Conservation (phyloP, 2,888 invertebrate species). For the Omphaloscelis lunosa region DNA sequence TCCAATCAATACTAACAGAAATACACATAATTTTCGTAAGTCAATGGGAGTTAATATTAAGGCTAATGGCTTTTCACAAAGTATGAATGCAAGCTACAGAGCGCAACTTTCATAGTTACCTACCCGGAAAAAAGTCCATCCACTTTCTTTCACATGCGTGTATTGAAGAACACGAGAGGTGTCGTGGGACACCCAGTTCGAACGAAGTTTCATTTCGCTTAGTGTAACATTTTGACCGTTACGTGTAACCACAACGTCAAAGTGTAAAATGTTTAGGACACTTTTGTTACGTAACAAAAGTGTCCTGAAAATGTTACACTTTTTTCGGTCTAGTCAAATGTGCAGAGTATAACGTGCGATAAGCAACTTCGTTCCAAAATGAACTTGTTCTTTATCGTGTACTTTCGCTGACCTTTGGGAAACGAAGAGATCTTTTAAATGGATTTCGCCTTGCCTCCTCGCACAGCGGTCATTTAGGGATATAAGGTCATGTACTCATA, state of each 20-base stretch:
- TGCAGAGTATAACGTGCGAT: no score
- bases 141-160: background rate
- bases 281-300: no score
- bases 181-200: no score
- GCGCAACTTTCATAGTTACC: background rate
- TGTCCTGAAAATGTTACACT: no score
- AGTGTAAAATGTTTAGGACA: no score
- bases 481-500: background rate
- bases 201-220: no score
- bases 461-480: background rate
- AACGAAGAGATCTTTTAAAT: conserved; percentile 1
- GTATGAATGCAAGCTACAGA: conserved; percentile 16
- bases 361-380: no score
- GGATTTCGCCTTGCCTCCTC: background rate
- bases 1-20: conserved; percentile 26
- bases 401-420: background rate
- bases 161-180: no score
- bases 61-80: conserved; percentile 12
- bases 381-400: no score
- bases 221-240: no score
- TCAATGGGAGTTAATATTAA: conserved; percentile 12
- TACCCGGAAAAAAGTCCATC: background rate
- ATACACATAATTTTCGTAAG: conserved; percentile 29
- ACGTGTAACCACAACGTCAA: no score
- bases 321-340: no score